Conservation (phyloP, 2,888 invertebrate species). For the Hirtodrosophila histrioides region DNA sequence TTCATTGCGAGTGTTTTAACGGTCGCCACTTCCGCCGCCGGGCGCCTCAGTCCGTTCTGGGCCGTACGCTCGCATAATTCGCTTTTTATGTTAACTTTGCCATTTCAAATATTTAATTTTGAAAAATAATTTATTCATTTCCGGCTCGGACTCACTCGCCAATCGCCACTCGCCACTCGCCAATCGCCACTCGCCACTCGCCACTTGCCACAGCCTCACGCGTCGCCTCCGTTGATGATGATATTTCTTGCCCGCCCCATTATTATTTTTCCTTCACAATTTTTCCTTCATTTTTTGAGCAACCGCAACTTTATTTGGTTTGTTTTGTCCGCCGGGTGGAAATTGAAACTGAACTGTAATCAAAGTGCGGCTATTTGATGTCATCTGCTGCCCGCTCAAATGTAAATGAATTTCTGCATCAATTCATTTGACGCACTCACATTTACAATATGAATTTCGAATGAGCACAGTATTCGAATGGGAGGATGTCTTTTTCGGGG, state of each 20-base stretch:
- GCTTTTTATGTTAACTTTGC: conserved; percentile 75
- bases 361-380: conserved; percentile 75
- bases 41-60: conserved; percentile 19
- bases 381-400: conserved; percentile 53
- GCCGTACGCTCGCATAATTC: conserved; percentile 68
- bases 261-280: conserved; percentile 21
- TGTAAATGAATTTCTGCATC: conserved; percentile 75
- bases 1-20: conserved; percentile 80
- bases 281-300: conserved; percentile 11
- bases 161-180: too few relatives aligned
- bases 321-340: conserved; percentile 54
- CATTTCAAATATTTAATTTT: conserved; percentile 66
- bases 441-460: conserved; percentile 67
- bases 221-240: conserved; percentile 52
- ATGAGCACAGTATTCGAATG: conserved; percentile 4
- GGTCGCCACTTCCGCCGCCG: conserved; percentile 72
- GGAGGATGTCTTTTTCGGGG: too few relatives aligned
- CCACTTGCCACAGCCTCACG: conserved; percentile 11
- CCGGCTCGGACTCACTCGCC: conserved; percentile 48
- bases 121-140: conserved; percentile 79
- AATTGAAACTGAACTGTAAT: conserved; percentile 79
- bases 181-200: neutral
- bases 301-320: conserved; percentile 65
- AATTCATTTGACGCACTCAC: conserved; percentile 54
- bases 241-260: conserved; percentile 13